Evolutionary conservation across 2,888 invertebrate genomes (phyloP).

Genomic region (Chrysolina oricalcia): DNA sequence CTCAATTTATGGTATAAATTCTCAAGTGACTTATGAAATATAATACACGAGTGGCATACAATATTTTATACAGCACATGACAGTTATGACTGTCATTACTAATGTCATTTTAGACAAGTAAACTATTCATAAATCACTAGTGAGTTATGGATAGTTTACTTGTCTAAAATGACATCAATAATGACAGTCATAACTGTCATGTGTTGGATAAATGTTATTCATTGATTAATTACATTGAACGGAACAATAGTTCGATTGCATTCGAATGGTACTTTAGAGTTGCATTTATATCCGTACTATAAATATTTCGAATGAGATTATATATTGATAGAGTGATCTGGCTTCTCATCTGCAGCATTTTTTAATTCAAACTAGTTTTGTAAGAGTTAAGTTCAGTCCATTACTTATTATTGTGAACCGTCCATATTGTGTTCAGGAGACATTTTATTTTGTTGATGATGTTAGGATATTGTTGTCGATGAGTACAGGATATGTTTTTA

Average conservation of each 20-base stretch:
- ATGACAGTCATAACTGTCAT: no score
- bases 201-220: no score
- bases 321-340: background rate
- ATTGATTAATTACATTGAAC: background rate
- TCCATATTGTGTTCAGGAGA: slow-evolving; percentile 46
- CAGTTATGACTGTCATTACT: no score
- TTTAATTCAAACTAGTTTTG: slow-evolving; percentile 22
- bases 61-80: no score
- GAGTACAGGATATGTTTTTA: slow-evolving; percentile 1
- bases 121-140: no score
- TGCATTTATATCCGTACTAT: background rate
- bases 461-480: slow-evolving; percentile 7
- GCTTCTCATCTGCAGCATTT: background rate
- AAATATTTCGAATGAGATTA: slow-evolving; percentile 4
- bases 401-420: slow-evolving; percentile 44
- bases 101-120: no score
- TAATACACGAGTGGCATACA: no score
- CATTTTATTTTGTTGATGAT: slow-evolving; percentile 25
- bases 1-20: no score
- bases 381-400: slow-evolving; percentile 27
- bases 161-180: no score
- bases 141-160: no score
- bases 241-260: background rate
- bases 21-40: no score
- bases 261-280: background rate